Base-by-base conservation (phyloP, 2,797 vertebrate genomes). In the Pseudochromis fuscus region DNA sequence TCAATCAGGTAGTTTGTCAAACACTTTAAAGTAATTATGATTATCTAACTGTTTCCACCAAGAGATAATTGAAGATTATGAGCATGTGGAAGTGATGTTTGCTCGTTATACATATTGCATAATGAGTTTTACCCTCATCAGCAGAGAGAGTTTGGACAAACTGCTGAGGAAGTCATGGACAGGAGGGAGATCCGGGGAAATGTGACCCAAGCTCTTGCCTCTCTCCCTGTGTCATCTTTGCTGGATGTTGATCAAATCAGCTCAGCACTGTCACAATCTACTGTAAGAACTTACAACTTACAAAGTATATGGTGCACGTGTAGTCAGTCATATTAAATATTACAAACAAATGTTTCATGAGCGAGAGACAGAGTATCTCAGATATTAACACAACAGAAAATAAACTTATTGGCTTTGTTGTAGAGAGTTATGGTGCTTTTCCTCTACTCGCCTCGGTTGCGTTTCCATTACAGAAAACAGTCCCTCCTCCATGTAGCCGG, bases 171-270 rank as follows among this genome's bases (percentile, higher is more conserved):
- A 21, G 60, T 91, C 42, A 21, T 27, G 67, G 88, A 88, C 59
- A 89, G 74, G 66, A 88, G 82, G 38, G 79, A 90, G 64, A 91
- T 95, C 67, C 86, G 92, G 1, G 86, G 70, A 62, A 93, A 90
- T 21, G 85, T 95, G 68, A 94, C 91, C 7, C 67, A 50, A 38
- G 89, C 87, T 4, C 86, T 96, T 52, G 71, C 83, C 5, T 94
- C 93, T 24, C 87, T 95, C 23, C 88, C 85, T 0, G 53, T 95
- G 78, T 91, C 89, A 42, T 93, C 92, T 1, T 37, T 94, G 24
- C 81, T 91, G 70, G 90, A 94, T 10, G 93, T 90, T 4, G 86
- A 88, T 50, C 94, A 94, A 73, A 88, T 95, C 77, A 95, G 93
- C 77, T 91, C 92, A 1, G 94, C 89, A 4, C 63, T 96, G 78